phyloP scores from a whole-genome alignment of 2,888 invertebrate species.

The Pristionchus mayeri region DNA sequence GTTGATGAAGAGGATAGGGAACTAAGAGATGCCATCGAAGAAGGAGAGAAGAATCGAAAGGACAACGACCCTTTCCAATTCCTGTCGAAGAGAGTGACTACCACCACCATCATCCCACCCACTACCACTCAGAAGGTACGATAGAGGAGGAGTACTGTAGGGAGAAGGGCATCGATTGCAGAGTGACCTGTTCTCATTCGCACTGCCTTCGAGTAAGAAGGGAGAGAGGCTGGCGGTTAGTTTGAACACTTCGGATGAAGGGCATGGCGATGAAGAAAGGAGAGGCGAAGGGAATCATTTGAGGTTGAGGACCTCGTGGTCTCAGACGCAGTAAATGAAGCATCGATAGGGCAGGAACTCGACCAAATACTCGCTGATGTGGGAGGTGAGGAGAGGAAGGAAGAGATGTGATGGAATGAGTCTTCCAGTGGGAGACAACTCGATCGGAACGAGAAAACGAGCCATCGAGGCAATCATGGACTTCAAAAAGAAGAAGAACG shows the following conservation, averaged over 20 bases:
- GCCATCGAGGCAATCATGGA: conserved; percentile 22
- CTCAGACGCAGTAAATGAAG: conserved; percentile 29
- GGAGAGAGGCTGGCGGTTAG: neutral
- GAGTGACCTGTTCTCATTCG: conserved; percentile 5
- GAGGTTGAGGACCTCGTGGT: conserved; percentile 17
- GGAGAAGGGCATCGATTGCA: neutral
- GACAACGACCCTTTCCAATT: conserved; percentile 26
- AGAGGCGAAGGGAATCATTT: neutral
- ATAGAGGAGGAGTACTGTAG: neutral
- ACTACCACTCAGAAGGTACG: neutral
- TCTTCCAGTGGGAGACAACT: conserved; percentile 39
- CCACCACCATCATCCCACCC: neutral
- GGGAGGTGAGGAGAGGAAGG: neutral
- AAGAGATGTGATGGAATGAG: neutral
- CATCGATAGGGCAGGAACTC: neutral
- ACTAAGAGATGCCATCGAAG: conserved; percentile 7
- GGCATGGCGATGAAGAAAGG: too few relatives aligned
- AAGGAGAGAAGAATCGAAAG: neutral
- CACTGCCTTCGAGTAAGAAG: neutral
- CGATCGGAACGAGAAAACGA: conserved; percentile 33
- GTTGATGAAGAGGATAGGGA: conserved; percentile 37
- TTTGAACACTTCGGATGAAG: neutral
- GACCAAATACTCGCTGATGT: conserved; percentile 27
- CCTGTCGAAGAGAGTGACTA: neutral
- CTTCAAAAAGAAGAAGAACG: conserved; percentile 30